phyloP scores from a whole-genome alignment of 2,113 vertebrate genomes.

The Dicrurus megarhynchus region DNA sequence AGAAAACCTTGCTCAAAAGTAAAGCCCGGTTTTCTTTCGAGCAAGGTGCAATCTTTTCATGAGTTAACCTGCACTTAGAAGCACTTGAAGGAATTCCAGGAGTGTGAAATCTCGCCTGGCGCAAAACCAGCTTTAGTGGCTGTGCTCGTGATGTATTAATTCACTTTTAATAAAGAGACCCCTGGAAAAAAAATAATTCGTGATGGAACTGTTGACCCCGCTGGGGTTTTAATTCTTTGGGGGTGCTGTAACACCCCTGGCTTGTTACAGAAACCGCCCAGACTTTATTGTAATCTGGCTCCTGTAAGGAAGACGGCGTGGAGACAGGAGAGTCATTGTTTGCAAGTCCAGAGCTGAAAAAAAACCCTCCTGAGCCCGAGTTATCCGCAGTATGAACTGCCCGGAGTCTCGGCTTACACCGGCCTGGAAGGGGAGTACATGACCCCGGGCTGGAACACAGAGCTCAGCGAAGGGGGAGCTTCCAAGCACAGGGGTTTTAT shows the following conservation, averaged over 20 bases:
- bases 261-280: background rate
- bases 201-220: background rate
- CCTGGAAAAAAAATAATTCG: background rate
- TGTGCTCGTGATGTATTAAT: background rate
- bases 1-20: background rate
- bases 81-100: background rate
- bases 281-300: background rate
- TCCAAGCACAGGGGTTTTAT: accelerated
- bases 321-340: constrained; percentile 5
- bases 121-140: background rate
- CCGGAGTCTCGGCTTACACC: background rate
- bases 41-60: background rate
- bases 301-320: background rate
- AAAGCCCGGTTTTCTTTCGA: background rate
- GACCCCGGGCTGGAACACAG: background rate
- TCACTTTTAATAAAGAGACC: background rate
- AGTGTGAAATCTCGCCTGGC: background rate
- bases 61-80: background rate
- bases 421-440: background rate
- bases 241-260: background rate
- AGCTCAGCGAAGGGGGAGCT: background rate
- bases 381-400: background rate
- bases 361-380: background rate
- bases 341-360: background rate
- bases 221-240: background rate